phyloP scores from a whole-genome alignment of 2,113 vertebrate species.

The Daboia siamensis region DNA sequence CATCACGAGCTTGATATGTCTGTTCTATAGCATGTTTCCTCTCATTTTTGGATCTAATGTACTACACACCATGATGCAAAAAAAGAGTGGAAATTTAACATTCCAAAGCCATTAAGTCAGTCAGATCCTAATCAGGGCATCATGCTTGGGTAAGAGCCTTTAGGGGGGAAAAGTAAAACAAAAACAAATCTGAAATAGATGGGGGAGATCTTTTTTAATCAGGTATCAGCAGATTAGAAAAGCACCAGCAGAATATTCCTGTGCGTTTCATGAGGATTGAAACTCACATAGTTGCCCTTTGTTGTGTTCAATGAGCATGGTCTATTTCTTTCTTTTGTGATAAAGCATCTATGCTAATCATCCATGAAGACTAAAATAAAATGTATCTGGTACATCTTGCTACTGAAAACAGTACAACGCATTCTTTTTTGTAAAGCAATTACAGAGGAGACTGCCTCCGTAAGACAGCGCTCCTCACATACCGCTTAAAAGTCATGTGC shows the following conservation, averaged over 20 bases:
- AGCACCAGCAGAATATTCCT: neutral
- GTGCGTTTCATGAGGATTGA: neutral
- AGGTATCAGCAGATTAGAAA: neutral
- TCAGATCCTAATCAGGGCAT: neutral
- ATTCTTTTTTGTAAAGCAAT: neutral
- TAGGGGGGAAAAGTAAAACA: neutral
- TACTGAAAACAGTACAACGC: conserved; percentile 2
- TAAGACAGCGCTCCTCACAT: neutral
- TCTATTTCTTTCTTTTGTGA: neutral
- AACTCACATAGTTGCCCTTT: neutral
- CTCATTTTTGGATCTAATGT: neutral
- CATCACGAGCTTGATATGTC: too few relatives aligned
- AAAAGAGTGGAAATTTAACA: conserved; percentile 2
- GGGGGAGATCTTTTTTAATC: neutral
- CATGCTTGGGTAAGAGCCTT: neutral
- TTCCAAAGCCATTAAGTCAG: conserved; percentile 18
- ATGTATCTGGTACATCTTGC: conserved; percentile 5
- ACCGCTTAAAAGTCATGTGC: neutral
- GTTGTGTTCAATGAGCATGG: neutral
- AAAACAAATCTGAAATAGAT: neutral
- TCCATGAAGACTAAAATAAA: neutral
- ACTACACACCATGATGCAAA: neutral
- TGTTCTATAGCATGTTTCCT: neutral
- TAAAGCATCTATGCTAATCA: conserved; percentile 1
- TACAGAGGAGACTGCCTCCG: neutral